Percentiles rank a stretch among this genome's conserved stretches.
Conservation (phyloP, 1,140 invertebrate genomes). For the Caenorhabditis tropicalis region DNA sequence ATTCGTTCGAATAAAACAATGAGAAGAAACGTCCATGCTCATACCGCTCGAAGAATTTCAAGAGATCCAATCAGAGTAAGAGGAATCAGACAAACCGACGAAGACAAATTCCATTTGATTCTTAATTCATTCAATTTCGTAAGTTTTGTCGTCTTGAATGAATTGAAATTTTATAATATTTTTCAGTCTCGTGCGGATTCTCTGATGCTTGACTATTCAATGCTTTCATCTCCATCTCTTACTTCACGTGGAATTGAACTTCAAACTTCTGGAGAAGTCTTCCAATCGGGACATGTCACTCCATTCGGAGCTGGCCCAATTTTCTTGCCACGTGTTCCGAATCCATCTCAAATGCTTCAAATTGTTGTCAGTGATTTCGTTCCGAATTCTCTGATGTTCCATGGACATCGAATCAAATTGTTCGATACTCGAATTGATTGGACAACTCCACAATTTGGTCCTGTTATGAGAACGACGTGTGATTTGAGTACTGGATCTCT, state of each 20-base stretch:
- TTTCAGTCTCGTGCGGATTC: slow-evolving; percentile 61
- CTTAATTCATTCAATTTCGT: slow-evolving; percentile 43
- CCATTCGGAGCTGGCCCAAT: slow-evolving; percentile 63
- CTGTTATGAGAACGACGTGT: slow-evolving; percentile 68
- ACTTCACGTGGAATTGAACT: slow-evolving; percentile 65
- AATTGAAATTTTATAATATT: background rate
- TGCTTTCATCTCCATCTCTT: slow-evolving; percentile 57
- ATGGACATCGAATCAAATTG: slow-evolving; percentile 68
- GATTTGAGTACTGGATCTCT: slow-evolving; percentile 63
- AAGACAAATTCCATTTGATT: slow-evolving; percentile 40
- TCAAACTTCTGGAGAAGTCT: slow-evolving; percentile 65
- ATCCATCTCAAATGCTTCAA: slow-evolving; percentile 69
- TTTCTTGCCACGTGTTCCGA: slow-evolving; percentile 58
- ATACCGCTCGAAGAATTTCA: background rate
- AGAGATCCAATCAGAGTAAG: slow-evolving; percentile 26
- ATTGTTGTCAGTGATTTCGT: slow-evolving; percentile 70
- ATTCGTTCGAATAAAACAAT: background rate
- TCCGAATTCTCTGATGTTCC: slow-evolving; percentile 69
- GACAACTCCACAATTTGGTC: slow-evolving; percentile 69
- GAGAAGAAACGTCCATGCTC: slow-evolving; percentile 7
- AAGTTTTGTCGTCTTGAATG: background rate
- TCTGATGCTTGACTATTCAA: slow-evolving; percentile 67
- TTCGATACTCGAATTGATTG: slow-evolving; percentile 70
- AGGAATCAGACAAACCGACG: slow-evolving; percentile 16
- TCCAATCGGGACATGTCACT: slow-evolving; percentile 46